Base-by-base conservation (phyloP, 2,797 vertebrate genomes). In the Mallotus villosus region DNA sequence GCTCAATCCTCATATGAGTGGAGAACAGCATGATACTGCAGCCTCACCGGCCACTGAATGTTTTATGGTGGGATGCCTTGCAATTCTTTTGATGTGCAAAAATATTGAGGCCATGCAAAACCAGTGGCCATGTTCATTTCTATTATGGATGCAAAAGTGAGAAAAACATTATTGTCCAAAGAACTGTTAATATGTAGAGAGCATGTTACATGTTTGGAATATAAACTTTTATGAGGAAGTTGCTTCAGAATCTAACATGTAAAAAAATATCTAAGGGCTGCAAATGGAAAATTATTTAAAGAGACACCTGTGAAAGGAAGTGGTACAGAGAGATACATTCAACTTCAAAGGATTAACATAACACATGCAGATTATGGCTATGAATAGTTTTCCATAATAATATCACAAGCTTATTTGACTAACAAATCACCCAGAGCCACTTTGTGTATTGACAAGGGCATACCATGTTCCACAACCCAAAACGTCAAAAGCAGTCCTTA, bases 301-400 rank as follows among this genome's bases (percentile, higher is more conserved):
- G 55, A 64, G 70, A 76, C 75, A 76, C 75, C 60, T 72, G 70
- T 69, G 75, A 72, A 64, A 61, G 27, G 63, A 61, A 63, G 60
- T 19, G 5, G 58, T 34, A 55, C 64, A 41, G 60, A 72, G 58
- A 60, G 25, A 51, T 59, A 63, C 62, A 72, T 37, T n/a, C 64
- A 60, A 76, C 70, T 76, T 76, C 66, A 76, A 73, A 69, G 75
- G 75, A 72, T 72, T 76, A 65, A 68, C 70, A 76, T 76, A 60
- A 59, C 69, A 76, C 69, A 72, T 72, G 70, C 66, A 76, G 61
- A 76, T 69, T 68, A 73, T 60, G 60, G 61, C 53, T n/a, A 67
- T 73, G 70, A 72, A 76, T 68, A 68, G 70, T 51, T 76, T 76
- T 76, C 66, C 70, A 76, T 76, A 76, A 75, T 67, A 71, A 59